phyloP scores from a whole-genome alignment of 2,113 vertebrate species.

The Hirundichthys speculiger region DNA sequence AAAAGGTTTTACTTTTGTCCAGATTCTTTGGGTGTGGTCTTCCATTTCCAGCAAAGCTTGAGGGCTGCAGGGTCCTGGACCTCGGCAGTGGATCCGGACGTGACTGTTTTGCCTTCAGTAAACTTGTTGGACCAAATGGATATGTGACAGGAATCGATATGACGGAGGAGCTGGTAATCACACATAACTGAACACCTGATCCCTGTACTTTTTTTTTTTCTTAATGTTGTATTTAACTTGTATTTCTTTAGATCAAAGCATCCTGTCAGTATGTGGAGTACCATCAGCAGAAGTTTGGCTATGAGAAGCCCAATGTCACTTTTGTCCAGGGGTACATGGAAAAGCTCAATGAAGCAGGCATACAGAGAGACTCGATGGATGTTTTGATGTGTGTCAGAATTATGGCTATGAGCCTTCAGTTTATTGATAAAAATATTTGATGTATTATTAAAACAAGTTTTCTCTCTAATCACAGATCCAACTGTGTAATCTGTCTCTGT shows the following conservation, averaged over 20 bases:
- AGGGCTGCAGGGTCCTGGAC: slow-evolving; percentile 83
- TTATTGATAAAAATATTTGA: neutral
- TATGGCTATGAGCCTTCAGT: neutral
- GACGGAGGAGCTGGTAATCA: slow-evolving; percentile 82
- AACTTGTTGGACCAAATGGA: slow-evolving; percentile 85
- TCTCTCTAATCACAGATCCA: slow-evolving; percentile 66
- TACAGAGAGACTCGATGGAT: slow-evolving; percentile 70
- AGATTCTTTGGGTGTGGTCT: slow-evolving; percentile 91
- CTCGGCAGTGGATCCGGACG: slow-evolving; percentile 86
- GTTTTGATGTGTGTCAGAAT: slow-evolving; percentile 68
- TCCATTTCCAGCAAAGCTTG: slow-evolving; percentile 83
- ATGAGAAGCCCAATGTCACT: slow-evolving; percentile 65
- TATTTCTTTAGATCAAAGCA: slow-evolving; percentile 51
- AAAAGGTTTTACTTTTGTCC: neutral
- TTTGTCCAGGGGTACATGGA: slow-evolving; percentile 79
- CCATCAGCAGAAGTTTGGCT: slow-evolving; percentile 77
- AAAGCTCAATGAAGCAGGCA: slow-evolving; percentile 71
- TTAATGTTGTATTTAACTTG: neutral
- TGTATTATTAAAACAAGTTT: neutral
- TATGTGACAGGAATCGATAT: slow-evolving; percentile 86
- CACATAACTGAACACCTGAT: neutral
- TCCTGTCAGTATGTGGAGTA: slow-evolving; percentile 71
- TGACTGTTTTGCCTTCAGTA: slow-evolving; percentile 86
- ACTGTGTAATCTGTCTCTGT: slow-evolving; percentile 82
- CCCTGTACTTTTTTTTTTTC: neutral